Percentiles rank a stretch among this genome's conserved stretches.
Conservation (phyloP, 2,113 vertebrate species). For the Cebidichthys violaceus region DNA sequence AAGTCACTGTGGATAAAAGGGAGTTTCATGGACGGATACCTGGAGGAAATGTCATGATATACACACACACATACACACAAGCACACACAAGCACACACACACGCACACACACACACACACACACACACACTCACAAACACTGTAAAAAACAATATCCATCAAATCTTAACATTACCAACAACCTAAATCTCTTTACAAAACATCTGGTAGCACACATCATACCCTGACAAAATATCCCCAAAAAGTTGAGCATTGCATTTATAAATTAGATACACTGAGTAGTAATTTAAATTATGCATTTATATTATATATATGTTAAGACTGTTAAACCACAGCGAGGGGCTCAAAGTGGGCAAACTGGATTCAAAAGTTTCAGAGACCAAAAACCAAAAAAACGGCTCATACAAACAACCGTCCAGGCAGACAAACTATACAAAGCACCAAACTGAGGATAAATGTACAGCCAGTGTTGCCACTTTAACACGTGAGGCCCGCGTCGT, state of each 20-base stretch:
- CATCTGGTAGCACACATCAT: constrained; percentile 61
- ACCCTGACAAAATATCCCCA: constrained; percentile 76
- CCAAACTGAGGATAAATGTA: constrained; percentile 72
- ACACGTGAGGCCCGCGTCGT: constrained; percentile 42
- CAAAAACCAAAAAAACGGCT: constrained; percentile 32
- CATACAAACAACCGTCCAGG: constrained; percentile 50
- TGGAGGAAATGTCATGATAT: constrained; percentile 39
- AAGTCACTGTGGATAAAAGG: constrained; percentile 33
- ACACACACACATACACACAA: constrained; percentile 31
- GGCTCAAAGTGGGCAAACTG: constrained; percentile 63
- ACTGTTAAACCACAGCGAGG: constrained; percentile 70
- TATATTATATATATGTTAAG: constrained; percentile 78
- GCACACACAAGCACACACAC: constrained; percentile 40
- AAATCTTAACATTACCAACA: constrained; percentile 64
- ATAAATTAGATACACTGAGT: constrained; percentile 84
- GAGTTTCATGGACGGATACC: constrained; percentile 48
- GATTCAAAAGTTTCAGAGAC: constrained; percentile 44
- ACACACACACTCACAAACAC: constrained; percentile 38
- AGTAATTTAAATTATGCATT: constrained; percentile 81
- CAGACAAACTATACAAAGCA: constrained; percentile 77
- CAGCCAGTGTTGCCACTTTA: constrained; percentile 52
- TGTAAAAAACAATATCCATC: constrained; percentile 69
- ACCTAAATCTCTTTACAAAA: constrained; percentile 75
- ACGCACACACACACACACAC: constrained; percentile 24
- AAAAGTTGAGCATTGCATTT: constrained; percentile 78